Conservation (phyloP, 2,888 invertebrate genomes). For the Aleiodes alternator region DNA sequence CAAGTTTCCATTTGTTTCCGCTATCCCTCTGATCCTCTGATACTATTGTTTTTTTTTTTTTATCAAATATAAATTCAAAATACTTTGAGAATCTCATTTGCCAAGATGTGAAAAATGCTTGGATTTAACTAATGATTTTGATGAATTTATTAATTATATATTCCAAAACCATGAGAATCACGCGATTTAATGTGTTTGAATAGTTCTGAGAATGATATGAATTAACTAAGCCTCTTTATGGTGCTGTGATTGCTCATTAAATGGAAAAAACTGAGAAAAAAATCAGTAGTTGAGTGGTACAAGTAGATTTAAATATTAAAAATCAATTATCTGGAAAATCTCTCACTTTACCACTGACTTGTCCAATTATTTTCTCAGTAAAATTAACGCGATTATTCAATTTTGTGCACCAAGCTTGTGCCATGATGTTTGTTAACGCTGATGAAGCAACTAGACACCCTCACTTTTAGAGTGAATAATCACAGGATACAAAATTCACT, state of each 20-base stretch:
- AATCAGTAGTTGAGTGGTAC: too few relatives aligned
- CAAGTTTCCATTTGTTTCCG: slow-evolving; percentile 74
- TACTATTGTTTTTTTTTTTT: slow-evolving; percentile 55
- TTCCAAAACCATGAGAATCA: slow-evolving; percentile 3
- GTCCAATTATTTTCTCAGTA: too few relatives aligned
- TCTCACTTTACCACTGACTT: too few relatives aligned
- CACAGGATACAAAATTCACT: too few relatives aligned
- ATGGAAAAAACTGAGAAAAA: neutral
- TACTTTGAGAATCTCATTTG: slow-evolving; percentile 31
- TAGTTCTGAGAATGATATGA: neutral
- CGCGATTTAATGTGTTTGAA: slow-evolving; percentile 2
- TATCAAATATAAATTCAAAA: slow-evolving; percentile 25
- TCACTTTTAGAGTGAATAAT: too few relatives aligned
- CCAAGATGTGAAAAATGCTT: neutral
- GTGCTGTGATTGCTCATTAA: slow-evolving; percentile 2
- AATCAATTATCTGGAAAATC: too few relatives aligned
- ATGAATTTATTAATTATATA: slow-evolving; percentile 6
- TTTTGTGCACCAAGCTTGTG: slow-evolving; percentile 13
- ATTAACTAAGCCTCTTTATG: neutral
- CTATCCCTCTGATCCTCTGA: slow-evolving; percentile 55
- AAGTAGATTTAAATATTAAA: too few relatives aligned
- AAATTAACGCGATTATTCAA: neutral
- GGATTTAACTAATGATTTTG: neutral
- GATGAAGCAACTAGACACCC: neutral
- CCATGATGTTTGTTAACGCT: neutral